Base-by-base conservation (phyloP, 2,113 vertebrate genomes). In the Empidonax traillii region DNA sequence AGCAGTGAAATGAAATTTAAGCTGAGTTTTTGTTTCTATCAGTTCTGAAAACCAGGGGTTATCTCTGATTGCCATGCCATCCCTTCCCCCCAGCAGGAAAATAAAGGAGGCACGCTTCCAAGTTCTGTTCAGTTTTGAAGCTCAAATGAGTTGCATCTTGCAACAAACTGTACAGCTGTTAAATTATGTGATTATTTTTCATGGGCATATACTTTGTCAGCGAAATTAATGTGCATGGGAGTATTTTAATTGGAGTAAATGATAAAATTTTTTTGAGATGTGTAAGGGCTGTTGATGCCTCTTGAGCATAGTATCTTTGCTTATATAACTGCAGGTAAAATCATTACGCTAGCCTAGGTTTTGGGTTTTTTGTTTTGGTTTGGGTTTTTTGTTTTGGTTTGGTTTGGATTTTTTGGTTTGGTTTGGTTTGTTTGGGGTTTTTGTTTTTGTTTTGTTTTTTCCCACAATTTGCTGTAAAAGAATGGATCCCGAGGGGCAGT, bases 41-140 rank as follows among this genome's bases (percentile, higher is more conserved):
- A 8, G 1, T 33, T 61, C 49, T 3, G 3, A 65, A 88, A 80
- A 61, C 11, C 17, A 31, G 14, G 66, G n/a, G 18, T 9, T 39
- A 33, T 49, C 25, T 61, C 15, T 37, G 41, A 28, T 55, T 6
- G 14, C 25, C 27, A 20, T 6, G 17, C 25, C 27, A 28, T 67
- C 30, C 5, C 5, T 65, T 51, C 3, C 3, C 22, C 15, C 1
- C 8, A 39, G 0, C 0, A 3, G 18, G 47, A 37, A 30, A 92
- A 31, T 37, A 31, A 71, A 62, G 65, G 24, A 33, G 27, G 8
- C 19, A 11, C 3, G 10, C 20, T 74, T 81, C 31, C 52, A 56
- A 67, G 47, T 75, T 67, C 12, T 59, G 2, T 56, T 67, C 12
- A 7, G 3, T 30, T 72, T 80, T 63, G 46, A 71, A 59, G 21